phyloP scores from a whole-genome alignment of 2,888 invertebrate species.

The Dryobota labecula region DNA sequence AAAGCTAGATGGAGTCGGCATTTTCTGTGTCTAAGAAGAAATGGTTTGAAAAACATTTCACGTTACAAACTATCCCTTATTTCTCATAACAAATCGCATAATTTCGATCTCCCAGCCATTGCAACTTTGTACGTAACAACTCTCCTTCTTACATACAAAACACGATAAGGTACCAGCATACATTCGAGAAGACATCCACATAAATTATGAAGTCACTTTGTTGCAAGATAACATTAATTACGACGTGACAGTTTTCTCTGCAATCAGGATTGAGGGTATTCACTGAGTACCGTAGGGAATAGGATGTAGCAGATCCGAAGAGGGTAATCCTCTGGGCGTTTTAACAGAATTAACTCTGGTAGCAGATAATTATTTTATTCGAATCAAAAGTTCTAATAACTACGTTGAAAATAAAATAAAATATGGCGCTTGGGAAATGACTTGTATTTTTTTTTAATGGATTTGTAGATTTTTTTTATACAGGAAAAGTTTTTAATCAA shows the following conservation, averaged over 20 bases:
- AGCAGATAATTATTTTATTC: conserved; percentile 44
- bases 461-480: too few species aligned
- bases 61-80: background rate
- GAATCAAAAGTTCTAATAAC: background rate
- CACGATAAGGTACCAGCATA: conserved; percentile 44
- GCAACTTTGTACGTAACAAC: conserved; percentile 12
- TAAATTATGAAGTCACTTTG: conserved; percentile 54
- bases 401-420: background rate
- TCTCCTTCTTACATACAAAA: conserved; percentile 5
- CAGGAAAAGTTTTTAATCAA: too few species aligned
- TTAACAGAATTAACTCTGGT: conserved; percentile 42
- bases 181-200: conserved; percentile 46
- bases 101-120: background rate
- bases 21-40: background rate
- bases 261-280: conserved; percentile 38
- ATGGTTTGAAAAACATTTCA: background rate
- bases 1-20: too few species aligned
- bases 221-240: conserved; percentile 58
- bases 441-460: background rate
- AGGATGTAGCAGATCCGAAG: conserved; percentile 24
- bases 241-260: conserved; percentile 59
- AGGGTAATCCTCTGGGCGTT: conserved; percentile 36
- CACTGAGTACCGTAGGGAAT: conserved; percentile 41
- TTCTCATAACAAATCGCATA: too few species aligned
- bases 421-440: background rate